These are phyloP conservation scores for Dicycla oo DNA, from an alignment of 2,888 invertebrate genomes.

Conservation along the genomic window DNA sequence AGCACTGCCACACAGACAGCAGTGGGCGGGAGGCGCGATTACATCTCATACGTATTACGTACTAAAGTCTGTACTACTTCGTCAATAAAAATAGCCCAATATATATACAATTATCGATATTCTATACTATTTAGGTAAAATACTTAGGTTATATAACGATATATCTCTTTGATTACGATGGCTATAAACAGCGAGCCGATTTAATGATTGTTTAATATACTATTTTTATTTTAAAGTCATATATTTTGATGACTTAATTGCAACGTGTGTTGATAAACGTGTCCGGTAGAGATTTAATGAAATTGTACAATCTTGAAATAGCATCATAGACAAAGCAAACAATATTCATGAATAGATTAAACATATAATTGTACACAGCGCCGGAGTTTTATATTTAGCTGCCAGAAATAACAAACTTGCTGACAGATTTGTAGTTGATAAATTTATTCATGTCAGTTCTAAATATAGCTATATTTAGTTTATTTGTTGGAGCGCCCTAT, in stretches of 20 bases:
- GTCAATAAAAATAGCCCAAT: constrained; percentile 29
- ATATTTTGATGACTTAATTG: constrained; percentile 7
- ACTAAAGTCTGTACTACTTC: constrained; percentile 18
- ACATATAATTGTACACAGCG: constrained; percentile 17
- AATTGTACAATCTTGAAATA: neutral
- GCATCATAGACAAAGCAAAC: constrained; percentile 14
- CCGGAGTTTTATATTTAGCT: constrained; percentile 48
- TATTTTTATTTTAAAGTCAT: constrained; percentile 6
- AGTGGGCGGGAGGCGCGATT: constrained; percentile 54
- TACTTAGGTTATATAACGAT: constrained; percentile 29
- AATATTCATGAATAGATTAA: constrained; percentile 23
- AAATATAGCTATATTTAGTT: constrained; percentile 53
- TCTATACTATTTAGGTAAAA: constrained; percentile 11
- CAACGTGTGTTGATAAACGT: constrained; percentile 15
- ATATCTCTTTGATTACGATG: constrained; percentile 19
- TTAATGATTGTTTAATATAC: constrained; percentile 25
- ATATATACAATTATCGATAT: constrained; percentile 1
- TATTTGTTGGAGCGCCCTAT: constrained; percentile 42
- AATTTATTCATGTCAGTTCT: constrained; percentile 47
- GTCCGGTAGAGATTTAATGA: neutral
- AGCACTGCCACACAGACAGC: constrained; percentile 14
- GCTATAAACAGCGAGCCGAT: constrained; percentile 29
- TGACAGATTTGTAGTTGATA: constrained; percentile 49
- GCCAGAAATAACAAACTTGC: constrained; percentile 44
- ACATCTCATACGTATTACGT: constrained; percentile 48